Conservation (phyloP, 2,797 vertebrate species). For the Danio tinwini region DNA sequence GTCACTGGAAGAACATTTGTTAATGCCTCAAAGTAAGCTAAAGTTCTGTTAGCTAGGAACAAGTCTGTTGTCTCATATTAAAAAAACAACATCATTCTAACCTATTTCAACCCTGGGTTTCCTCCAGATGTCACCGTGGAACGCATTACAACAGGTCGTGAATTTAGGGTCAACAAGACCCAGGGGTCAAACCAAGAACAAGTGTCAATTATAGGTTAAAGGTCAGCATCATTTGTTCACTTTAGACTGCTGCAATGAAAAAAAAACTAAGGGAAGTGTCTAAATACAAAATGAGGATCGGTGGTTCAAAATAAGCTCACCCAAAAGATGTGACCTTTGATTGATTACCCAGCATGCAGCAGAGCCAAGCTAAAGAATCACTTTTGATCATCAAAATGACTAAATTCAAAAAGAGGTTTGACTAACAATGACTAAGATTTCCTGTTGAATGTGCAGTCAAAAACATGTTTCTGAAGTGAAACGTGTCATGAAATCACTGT, state of each 20-base stretch:
- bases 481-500: neutral
- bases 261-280: constrained; percentile 65
- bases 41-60: too few species aligned
- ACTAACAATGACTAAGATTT: neutral
- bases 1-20: too few species aligned
- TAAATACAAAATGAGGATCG: constrained; percentile 60
- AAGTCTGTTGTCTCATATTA: neutral
- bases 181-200: constrained; percentile 40
- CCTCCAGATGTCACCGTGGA: constrained; percentile 12
- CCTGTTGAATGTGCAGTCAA: neutral
- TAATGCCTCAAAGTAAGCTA: too few species aligned
- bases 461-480: neutral
- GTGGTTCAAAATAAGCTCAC: constrained; percentile 53
- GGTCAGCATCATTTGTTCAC: constrained; percentile 73
- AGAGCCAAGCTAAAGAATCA: neutral
- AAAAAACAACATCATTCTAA: neutral
- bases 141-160: neutral
- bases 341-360: neutral
- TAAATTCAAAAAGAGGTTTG: neutral
- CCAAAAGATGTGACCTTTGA: constrained; percentile 4
- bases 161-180: neutral
- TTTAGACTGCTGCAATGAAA: constrained; percentile 69
- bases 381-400: neutral
- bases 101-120: neutral
- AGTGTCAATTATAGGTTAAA: constrained; percentile 63